Percentiles rank a stretch among this genome's conserved stretches.
These are phyloP conservation scores for Drosophila orena DNA, from an alignment of 1,140 invertebrate genomes.

Conservation along the genomic window DNA sequence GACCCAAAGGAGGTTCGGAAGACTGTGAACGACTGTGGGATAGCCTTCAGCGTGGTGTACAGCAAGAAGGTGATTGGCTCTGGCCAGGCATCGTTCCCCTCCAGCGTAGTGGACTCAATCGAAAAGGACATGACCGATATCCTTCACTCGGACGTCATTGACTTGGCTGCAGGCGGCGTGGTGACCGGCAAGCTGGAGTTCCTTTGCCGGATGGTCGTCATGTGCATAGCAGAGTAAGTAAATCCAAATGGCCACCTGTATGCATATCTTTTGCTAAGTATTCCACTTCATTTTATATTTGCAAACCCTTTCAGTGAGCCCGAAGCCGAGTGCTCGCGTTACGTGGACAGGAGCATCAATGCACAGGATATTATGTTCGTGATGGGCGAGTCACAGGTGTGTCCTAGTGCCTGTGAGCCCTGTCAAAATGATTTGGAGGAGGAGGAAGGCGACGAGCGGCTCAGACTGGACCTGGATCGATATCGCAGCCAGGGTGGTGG, in stretches of 20 bases:
- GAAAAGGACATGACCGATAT: conserved; percentile 37
- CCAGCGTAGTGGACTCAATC: conserved; percentile 25
- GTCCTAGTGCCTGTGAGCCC: conserved; percentile 31
- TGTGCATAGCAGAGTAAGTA: conserved; percentile 39
- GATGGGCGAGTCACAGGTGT: conserved; percentile 49
- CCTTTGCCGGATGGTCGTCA: conserved; percentile 37
- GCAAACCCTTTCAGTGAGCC: neutral
- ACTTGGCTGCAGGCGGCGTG: neutral
- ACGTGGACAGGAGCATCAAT: conserved; percentile 56
- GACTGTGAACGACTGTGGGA: conserved; percentile 25
- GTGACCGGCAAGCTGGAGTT: conserved; percentile 41
- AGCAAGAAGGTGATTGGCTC: conserved; percentile 12
- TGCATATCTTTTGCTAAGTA: neutral
- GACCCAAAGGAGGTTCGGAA: conserved; percentile 15
- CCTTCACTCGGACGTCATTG: conserved; percentile 23
- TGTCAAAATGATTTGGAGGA: conserved; percentile 19
- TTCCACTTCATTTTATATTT: neutral
- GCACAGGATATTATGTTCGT: conserved; percentile 59
- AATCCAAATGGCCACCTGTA: neutral
- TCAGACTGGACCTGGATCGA: conserved; percentile 46
- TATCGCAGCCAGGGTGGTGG: conserved; percentile 30
- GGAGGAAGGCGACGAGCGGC: conserved; percentile 33
- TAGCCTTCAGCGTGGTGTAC: conserved; percentile 28
- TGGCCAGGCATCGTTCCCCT: conserved; percentile 30
- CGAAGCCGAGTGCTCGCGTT: conserved; percentile 2